Conservation (phyloP, 1,140 invertebrate species). For the Parasteatoda tepidariorum region DNA sequence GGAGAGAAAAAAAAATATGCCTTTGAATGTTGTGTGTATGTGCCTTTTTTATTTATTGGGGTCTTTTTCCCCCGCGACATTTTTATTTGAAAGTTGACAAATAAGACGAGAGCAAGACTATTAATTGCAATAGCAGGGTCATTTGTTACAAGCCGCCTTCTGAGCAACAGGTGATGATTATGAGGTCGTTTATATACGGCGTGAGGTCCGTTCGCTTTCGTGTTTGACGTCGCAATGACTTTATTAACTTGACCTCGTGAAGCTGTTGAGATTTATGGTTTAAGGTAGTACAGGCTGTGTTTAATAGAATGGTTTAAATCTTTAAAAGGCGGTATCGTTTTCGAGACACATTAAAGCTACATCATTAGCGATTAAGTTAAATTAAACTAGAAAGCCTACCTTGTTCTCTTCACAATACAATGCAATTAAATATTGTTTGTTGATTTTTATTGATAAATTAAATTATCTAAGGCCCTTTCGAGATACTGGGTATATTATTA, state of each 20-base stretch:
- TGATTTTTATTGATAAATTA: too few relatives aligned
- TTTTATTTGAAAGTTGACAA: constrained; percentile 48
- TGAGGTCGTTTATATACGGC: constrained; percentile 14
- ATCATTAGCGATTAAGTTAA: too few relatives aligned
- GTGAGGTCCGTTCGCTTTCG: not conserved
- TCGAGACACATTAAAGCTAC: too few relatives aligned
- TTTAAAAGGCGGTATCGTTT: too few relatives aligned
- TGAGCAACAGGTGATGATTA: constrained; percentile 45
- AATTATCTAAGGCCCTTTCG: too few relatives aligned
- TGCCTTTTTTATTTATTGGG: not conserved
- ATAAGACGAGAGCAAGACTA: constrained; percentile 39
- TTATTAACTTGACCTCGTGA: constrained; percentile 43
- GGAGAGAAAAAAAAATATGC: not conserved
- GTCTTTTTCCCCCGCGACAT: constrained; percentile 23
- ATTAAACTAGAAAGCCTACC: too few relatives aligned
- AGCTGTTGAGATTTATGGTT: constrained; percentile 30
- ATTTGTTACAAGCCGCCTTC: constrained; percentile 29
- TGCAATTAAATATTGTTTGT: too few relatives aligned
- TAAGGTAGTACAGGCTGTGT: too few relatives aligned
- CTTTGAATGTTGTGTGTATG: not conserved
- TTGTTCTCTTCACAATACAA: too few relatives aligned
- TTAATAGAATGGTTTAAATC: too few relatives aligned
- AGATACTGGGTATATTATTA: too few relatives aligned
- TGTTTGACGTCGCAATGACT: constrained; percentile 46
- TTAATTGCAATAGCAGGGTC: constrained; percentile 29